Conservation (phyloP, 2,888 invertebrate species). For the Chironomus riparius region DNA sequence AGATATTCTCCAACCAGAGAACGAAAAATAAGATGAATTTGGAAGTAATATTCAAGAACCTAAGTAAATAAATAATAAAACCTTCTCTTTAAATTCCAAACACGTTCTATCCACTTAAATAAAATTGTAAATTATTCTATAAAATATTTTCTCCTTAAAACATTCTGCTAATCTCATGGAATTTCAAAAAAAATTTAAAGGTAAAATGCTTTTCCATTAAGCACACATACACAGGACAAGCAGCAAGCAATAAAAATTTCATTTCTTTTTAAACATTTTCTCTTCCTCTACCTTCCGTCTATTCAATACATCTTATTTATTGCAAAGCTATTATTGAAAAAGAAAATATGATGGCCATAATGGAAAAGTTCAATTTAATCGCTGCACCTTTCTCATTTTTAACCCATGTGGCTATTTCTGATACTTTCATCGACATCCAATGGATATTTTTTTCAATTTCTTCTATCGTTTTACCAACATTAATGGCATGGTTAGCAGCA, state of each 20-base stretch:
- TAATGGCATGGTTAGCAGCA: not conserved
- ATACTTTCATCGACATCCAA: not conserved
- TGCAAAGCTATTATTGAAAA: not conserved
- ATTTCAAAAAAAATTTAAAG: too few species aligned
- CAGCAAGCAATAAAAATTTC: not conserved
- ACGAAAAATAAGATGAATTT: too few species aligned
- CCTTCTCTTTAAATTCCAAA: too few species aligned
- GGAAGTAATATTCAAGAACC: too few species aligned
- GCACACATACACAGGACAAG: too few species aligned
- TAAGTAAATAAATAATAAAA: too few species aligned
- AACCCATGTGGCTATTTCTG: conserved; percentile 1
- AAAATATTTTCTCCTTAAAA: too few species aligned
- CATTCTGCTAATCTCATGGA: too few species aligned
- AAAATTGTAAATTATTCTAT: too few species aligned
- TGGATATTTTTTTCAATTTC: conserved; percentile 9
- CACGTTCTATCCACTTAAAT: too few species aligned
- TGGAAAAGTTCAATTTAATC: not conserved
- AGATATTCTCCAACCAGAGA: too few species aligned
- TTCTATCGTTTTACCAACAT: not conserved
- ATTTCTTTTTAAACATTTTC: not conserved
- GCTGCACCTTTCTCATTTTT: not conserved
- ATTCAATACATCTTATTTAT: not conserved
- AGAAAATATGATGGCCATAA: not conserved
- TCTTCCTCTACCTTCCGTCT: not conserved
- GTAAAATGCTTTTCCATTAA: too few species aligned